phyloP scores from a whole-genome alignment of 1,140 invertebrate species.

The Drosophila sp. region DNA sequence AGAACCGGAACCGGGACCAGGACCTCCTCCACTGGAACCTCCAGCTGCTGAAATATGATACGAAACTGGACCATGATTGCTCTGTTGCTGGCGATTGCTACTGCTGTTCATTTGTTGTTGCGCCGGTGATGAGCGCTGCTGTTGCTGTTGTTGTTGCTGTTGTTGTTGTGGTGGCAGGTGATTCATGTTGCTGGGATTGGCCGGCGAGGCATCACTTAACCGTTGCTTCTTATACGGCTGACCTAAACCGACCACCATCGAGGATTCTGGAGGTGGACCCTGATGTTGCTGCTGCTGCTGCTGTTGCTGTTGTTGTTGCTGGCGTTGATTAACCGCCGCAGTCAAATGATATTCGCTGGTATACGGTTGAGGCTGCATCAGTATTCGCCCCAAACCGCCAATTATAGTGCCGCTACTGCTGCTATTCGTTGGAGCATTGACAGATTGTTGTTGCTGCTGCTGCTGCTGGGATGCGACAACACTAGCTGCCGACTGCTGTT shows the following conservation, averaged over 20 bases:
- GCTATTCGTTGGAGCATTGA: constrained; percentile 14
- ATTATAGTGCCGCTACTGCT: constrained; percentile 51
- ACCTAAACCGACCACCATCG: constrained; percentile 79
- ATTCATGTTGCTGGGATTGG: constrained; percentile 79
- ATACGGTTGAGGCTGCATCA: constrained; percentile 66
- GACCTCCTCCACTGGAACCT: too few species aligned
- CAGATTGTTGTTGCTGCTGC: constrained; percentile 36
- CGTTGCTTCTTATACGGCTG: constrained; percentile 92
- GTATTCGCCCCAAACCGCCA: constrained; percentile 49
- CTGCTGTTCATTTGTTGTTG: constrained; percentile 42
- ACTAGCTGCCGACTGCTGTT: constrained; percentile 52
- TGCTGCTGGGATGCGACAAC: constrained; percentile 46
- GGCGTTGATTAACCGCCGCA: constrained; percentile 49
- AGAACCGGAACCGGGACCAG: neutral
- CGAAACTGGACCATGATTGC: constrained; percentile 45
- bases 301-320: constrained; percentile 52
- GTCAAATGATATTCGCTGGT: constrained; percentile 66
- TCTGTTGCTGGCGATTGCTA: constrained; percentile 49
- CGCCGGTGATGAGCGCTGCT: constrained; percentile 40
- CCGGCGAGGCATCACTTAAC: constrained; percentile 84
- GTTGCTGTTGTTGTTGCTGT: constrained; percentile 50
- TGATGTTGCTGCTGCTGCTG: constrained; percentile 64
- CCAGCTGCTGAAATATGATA: constrained; percentile 31
- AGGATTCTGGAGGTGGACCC: constrained; percentile 67
- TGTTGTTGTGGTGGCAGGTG: constrained; percentile 72